Evolutionary conservation across 2,888 invertebrate species (phyloP).

Genomic region (Agriopis leucophaearia): DNA sequence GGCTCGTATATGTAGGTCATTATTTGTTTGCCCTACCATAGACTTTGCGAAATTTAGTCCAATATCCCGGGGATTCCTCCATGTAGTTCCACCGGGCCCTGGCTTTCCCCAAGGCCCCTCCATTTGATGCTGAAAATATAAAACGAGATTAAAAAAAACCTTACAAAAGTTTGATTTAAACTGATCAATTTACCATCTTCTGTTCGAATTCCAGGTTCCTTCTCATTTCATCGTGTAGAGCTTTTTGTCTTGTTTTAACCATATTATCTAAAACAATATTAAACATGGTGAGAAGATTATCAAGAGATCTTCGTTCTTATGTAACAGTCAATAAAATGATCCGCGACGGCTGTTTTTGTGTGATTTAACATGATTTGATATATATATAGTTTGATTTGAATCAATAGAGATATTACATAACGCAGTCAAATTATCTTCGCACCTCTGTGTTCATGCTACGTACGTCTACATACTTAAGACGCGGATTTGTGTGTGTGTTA

Average conservation of each 20-base stretch:
- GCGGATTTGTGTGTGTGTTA: too few relatives aligned
- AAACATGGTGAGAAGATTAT: neutral
- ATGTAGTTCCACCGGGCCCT: constrained; percentile 90
- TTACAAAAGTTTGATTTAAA: neutral
- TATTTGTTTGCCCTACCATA: constrained; percentile 85
- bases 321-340: neutral
- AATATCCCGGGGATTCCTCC: constrained; percentile 91
- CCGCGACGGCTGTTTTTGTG: neutral
- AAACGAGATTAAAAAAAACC: constrained; percentile 26
- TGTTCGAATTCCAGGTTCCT: constrained; percentile 80
- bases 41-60: constrained; percentile 92
- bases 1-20: neutral
- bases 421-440: neutral
- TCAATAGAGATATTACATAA: constrained; percentile 3
- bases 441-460: neutral
- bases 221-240: constrained; percentile 77
- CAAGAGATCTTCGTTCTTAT: neutral
- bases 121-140: constrained; percentile 71
- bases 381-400: neutral
- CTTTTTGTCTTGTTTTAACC: constrained; percentile 84
- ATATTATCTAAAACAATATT: constrained; percentile 80
- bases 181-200: constrained; percentile 80
- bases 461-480: too few relatives aligned
- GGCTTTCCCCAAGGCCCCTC: constrained; percentile 89
- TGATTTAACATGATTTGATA: neutral